Percentiles rank a stretch among this genome's conserved stretches.
Conservation (phyloP, 2,113 vertebrate species). For the Struthidea cinerea region DNA sequence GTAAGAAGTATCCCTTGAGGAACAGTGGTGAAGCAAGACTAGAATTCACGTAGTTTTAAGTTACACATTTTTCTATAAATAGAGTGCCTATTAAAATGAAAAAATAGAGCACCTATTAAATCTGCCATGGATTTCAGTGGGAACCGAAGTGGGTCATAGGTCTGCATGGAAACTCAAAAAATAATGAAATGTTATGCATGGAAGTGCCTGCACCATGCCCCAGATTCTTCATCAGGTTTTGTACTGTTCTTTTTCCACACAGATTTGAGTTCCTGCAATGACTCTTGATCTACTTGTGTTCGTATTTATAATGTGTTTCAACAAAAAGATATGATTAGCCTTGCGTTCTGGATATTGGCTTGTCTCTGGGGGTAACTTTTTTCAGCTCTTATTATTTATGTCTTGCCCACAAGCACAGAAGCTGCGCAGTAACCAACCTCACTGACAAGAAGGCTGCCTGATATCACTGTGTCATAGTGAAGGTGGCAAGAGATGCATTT, state of each 20-base stretch:
- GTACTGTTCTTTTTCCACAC: slow-evolving; percentile 7
- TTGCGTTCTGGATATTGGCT: slow-evolving; percentile 19
- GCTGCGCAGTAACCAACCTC: background rate
- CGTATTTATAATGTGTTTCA: background rate
- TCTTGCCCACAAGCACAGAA: background rate
- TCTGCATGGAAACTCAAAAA: slow-evolving; percentile 11
- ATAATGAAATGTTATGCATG: slow-evolving; percentile 23
- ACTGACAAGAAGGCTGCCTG: background rate
- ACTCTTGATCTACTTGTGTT: background rate
- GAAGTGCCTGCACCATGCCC: slow-evolving; percentile 23
- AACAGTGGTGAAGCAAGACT: background rate
- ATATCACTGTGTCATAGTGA: background rate
- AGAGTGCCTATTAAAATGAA: slow-evolving; percentile 52
- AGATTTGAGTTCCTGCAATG: slow-evolving; percentile 38
- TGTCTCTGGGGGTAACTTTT: background rate
- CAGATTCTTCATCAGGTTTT: slow-evolving; percentile 45
- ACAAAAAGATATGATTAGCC: slow-evolving; percentile 1
- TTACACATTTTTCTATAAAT: slow-evolving; percentile 61
- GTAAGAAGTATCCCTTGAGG: background rate
- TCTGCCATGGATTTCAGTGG: slow-evolving; percentile 35
- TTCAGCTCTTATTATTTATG: background rate
- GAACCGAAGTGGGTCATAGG: slow-evolving; percentile 56
- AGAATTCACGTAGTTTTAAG: slow-evolving; percentile 19
- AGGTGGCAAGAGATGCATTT: background rate
- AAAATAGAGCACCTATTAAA: slow-evolving; percentile 56